Evolutionary conservation across 1,140 invertebrate species (phyloP).

Genomic region (Drosophila kurseongensis): DNA sequence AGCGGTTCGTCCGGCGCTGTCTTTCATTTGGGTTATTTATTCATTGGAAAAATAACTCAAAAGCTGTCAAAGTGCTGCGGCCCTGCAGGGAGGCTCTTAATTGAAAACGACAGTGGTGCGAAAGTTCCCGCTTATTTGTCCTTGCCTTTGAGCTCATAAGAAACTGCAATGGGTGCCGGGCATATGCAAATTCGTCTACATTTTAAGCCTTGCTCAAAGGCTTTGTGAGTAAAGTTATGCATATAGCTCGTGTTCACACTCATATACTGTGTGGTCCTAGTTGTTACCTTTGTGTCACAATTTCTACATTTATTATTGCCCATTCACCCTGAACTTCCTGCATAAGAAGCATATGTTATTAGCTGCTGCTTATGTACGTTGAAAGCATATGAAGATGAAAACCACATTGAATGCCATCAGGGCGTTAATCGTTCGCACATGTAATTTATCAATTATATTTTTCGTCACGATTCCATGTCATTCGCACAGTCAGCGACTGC

Average conservation of each 20-base stretch:
- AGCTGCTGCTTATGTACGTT: slow-evolving; percentile 50
- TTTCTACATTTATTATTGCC: neutral
- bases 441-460: slow-evolving; percentile 51
- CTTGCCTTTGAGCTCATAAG: slow-evolving; percentile 11
- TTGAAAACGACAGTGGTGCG: slow-evolving; percentile 47
- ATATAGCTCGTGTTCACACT: too few species aligned
- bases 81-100: slow-evolving; percentile 41
- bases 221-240: neutral
- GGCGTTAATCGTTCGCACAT: slow-evolving; percentile 34
- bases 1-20: slow-evolving; percentile 16
- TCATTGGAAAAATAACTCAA: slow-evolving; percentile 67
- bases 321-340: neutral
- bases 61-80: slow-evolving; percentile 61
- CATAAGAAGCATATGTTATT: slow-evolving; percentile 29
- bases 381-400: slow-evolving; percentile 15
- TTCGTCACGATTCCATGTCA: slow-evolving; percentile 24
- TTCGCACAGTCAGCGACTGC: slow-evolving; percentile 10
- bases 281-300: neutral
- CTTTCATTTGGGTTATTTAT: slow-evolving; percentile 58
- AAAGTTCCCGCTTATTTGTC: slow-evolving; percentile 13
- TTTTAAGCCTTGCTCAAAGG: neutral
- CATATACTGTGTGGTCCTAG: neutral
- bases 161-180: neutral
- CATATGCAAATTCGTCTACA: neutral
- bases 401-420: slow-evolving; percentile 3